Percentiles rank a stretch among this genome's conserved stretches.
Conservation (phyloP, 2,888 invertebrate genomes). For the Eupithecia tripunctaria region DNA sequence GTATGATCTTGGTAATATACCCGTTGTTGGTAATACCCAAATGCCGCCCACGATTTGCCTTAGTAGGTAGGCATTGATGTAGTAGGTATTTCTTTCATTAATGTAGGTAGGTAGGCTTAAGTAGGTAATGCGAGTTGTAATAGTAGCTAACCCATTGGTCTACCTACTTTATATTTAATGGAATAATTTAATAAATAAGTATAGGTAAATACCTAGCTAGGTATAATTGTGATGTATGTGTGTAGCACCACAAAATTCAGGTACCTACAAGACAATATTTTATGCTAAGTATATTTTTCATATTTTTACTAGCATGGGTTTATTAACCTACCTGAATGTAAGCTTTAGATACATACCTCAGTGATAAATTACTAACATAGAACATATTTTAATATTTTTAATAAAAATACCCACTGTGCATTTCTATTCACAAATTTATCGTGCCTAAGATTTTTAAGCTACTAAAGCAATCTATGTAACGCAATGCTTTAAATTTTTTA, state of each 20-base stretch:
- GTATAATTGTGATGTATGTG: background rate
- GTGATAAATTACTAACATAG: background rate
- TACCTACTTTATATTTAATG: background rate
- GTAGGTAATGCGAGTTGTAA: background rate
- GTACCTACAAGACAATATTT: background rate
- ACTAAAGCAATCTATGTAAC: constrained; percentile 45
- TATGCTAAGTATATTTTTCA: background rate
- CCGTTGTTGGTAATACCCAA: background rate
- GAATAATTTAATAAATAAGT: background rate
- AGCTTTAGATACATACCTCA: constrained; percentile 3
- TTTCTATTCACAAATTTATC: constrained; percentile 48
- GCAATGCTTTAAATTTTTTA: constrained; percentile 56
- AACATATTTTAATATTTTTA: constrained; percentile 2
- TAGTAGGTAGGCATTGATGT: background rate
- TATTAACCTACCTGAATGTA: constrained; percentile 6
- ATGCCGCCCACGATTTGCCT: constrained; percentile 1
- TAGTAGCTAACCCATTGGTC: background rate
- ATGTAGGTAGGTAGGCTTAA: background rate
- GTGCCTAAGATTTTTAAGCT: constrained; percentile 37
- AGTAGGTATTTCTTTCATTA: too few species aligned
- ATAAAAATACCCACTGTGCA: constrained; percentile 37
- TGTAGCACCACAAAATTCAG: constrained; percentile 3
- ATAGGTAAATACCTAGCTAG: background rate
- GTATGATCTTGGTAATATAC: background rate
- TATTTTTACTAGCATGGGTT: constrained; percentile 1